Percentiles rank a stretch among this genome's conserved stretches.
Evolutionary conservation across 2,113 vertebrate species (phyloP).

Genomic region (Lophochroa leadbeateri): DNA sequence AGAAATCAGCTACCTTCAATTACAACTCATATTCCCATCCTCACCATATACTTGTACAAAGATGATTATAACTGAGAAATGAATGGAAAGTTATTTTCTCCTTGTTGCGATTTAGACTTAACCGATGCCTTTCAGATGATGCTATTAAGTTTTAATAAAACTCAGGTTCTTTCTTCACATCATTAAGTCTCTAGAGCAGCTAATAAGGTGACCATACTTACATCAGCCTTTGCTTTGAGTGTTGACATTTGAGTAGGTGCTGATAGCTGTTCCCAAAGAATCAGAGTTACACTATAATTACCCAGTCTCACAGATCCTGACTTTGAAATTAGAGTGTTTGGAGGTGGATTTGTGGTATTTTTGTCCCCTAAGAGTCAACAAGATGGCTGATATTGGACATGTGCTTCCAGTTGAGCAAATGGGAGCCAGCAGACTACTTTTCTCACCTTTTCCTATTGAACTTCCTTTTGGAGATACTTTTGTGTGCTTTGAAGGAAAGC

Average conservation of each 20-base stretch:
- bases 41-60: background rate
- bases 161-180: background rate
- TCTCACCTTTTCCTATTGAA: background rate
- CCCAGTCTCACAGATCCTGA: background rate
- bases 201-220: background rate
- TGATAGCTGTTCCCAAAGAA: background rate
- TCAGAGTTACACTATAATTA: rapidly evolving
- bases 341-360: background rate
- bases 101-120: background rate
- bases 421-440: background rate
- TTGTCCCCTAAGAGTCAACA: background rate
- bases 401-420: background rate
- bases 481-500: background rate
- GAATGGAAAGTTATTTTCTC: background rate
- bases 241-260: background rate
- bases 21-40: background rate
- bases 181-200: background rate
- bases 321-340: background rate
- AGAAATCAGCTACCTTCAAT: background rate
- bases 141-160: conserved; percentile 28
- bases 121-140: background rate
- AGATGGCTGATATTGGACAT: background rate
- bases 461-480: background rate
- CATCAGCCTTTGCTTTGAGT: background rate
- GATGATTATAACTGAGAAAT: background rate